Evolutionary conservation across 2,888 invertebrate genomes (phyloP).

Genomic region (Oligia strigilis): DNA sequence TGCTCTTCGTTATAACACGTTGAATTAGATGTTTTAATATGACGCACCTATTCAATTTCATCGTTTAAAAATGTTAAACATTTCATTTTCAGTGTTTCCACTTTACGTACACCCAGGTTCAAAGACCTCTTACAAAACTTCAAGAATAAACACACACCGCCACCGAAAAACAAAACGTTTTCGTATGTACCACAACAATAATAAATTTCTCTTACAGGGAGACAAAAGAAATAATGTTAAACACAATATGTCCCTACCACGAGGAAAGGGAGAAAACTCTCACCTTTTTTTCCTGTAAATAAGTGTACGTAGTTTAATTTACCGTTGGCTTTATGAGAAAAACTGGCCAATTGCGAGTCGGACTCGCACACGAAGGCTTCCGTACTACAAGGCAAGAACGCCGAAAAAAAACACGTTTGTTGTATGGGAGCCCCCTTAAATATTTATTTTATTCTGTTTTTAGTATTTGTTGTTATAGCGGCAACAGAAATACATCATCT

Average conservation of each 20-base stretch:
- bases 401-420: too few species aligned
- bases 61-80: not conserved
- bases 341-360: too few species aligned
- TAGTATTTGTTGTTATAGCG: too few species aligned
- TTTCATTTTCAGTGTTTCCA: not conserved
- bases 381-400: too few species aligned
- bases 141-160: slow-evolving; percentile 1
- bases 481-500: too few species aligned
- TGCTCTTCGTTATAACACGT: too few species aligned
- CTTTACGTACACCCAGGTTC: not conserved
- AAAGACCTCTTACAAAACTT: not conserved
- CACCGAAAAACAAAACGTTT: slow-evolving; percentile 34
- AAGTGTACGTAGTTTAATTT: slow-evolving; percentile 55
- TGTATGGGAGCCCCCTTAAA: too few species aligned
- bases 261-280: slow-evolving; percentile 24
- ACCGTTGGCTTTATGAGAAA: slow-evolving; percentile 32
- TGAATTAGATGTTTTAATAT: too few species aligned
- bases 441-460: too few species aligned
- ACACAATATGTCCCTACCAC: slow-evolving; percentile 42
- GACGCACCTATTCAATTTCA: too few species aligned
- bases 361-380: too few species aligned
- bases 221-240: slow-evolving; percentile 55
- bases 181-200: slow-evolving; percentile 32
- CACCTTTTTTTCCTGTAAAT: slow-evolving; percentile 28
- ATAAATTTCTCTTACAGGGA: slow-evolving; percentile 47